phyloP scores from a whole-genome alignment of 1,140 invertebrate species.

The Orius insidiosus region DNA sequence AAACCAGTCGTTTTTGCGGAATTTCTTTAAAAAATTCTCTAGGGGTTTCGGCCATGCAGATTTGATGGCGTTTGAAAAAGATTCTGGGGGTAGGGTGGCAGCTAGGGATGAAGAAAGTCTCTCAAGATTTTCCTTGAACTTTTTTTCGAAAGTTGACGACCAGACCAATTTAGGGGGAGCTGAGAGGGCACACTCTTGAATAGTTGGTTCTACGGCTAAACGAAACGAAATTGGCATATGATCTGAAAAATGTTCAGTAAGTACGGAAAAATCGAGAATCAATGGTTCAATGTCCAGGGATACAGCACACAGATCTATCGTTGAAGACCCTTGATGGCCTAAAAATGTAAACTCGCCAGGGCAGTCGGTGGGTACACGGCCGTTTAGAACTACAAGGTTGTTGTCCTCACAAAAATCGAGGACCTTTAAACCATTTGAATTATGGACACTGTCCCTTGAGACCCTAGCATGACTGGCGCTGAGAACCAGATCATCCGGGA shows the following conservation, averaged over 20 bases:
- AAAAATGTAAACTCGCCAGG: conserved; percentile 8
- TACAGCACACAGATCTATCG: neutral
- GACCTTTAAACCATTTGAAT: neutral
- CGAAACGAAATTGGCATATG: neutral
- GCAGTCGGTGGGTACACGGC: neutral
- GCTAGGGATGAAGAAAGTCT: too few relatives aligned
- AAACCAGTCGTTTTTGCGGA: conserved; percentile 1
- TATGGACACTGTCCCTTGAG: neutral
- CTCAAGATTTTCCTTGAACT: neutral
- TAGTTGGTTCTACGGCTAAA: neutral
- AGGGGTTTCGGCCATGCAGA: neutral
- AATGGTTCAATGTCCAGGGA: neutral
- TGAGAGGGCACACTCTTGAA: neutral
- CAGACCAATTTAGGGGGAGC: neutral
- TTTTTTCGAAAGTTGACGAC: neutral
- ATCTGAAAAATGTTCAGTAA: neutral
- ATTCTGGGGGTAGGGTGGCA: too few relatives aligned
- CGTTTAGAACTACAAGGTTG: conserved; percentile 1
- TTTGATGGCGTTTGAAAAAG: neutral
- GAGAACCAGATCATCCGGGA: too few relatives aligned
- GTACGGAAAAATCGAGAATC: neutral
- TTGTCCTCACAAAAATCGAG: neutral
- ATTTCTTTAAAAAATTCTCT: neutral
- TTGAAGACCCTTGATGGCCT: neutral
- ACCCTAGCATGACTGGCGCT: neutral